Evolutionary conservation across 2,888 invertebrate genomes (phyloP).

Genomic region (Taphrorychus bicolor): DNA sequence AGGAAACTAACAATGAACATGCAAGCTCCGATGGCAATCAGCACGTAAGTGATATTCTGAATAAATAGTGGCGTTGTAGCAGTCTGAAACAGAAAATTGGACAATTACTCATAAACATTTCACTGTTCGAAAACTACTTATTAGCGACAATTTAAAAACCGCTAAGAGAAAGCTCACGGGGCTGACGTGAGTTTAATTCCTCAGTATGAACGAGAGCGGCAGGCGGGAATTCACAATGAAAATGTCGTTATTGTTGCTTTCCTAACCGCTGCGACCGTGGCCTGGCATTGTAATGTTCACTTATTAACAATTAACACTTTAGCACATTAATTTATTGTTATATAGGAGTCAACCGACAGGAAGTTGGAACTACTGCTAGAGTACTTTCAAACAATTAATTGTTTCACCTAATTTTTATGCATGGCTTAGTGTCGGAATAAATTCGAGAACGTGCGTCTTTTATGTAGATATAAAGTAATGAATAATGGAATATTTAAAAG

Average conservation of each 20-base stretch:
- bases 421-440: background rate
- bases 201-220: background rate
- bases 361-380: background rate
- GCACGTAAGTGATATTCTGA: constrained; percentile 71
- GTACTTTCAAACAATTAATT: constrained; percentile 12
- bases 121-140: background rate
- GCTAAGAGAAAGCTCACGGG: background rate
- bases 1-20: constrained; percentile 76
- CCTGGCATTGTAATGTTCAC: background rate
- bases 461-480: background rate
- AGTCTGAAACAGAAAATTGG: constrained; percentile 58
- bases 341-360: background rate
- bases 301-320: background rate
- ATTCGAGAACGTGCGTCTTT: background rate
- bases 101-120: background rate
- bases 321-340: background rate
- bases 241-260: background rate
- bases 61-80: constrained; percentile 70
- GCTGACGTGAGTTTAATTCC: background rate
- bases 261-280: too few species aligned
- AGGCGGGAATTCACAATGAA: background rate
- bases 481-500: background rate
- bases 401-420: constrained; percentile 8
- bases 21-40: constrained; percentile 72
- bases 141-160: background rate